phyloP scores from a whole-genome alignment of 2,113 vertebrate species.

The Pristiophorus japonicus region DNA sequence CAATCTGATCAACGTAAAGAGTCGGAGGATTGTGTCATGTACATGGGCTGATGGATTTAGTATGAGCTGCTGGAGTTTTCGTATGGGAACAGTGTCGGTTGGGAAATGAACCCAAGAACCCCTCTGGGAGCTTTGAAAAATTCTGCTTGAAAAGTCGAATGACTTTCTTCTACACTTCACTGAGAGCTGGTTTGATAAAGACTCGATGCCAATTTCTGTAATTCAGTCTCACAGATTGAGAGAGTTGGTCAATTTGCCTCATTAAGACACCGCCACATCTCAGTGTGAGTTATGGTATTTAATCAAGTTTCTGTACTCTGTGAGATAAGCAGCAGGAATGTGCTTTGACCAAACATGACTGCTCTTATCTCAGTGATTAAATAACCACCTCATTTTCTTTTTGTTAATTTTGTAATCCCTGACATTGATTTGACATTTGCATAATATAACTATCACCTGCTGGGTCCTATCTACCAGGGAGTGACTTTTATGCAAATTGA shows the following conservation, averaged over 20 bases:
- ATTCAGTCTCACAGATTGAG: neutral
- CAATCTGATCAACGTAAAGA: neutral
- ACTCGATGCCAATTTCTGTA: neutral
- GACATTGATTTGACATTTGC: conserved; percentile 34
- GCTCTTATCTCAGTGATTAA: conserved; percentile 21
- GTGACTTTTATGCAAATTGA: conserved; percentile 16
- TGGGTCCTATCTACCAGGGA: neutral
- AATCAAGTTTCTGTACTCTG: neutral
- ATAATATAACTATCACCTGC: conserved; percentile 11
- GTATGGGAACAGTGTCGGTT: neutral
- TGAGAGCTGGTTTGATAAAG: neutral
- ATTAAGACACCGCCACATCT: conserved; percentile 5
- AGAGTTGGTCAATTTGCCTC: conserved; percentile 26
- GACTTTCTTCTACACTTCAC: neutral
- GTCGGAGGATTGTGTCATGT: neutral
- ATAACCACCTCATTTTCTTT: conserved; percentile 27
- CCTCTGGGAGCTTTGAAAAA: neutral
- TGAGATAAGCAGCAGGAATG: conserved; percentile 17
- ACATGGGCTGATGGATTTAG: no score
- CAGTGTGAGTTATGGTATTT: neutral
- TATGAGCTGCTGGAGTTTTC: no score
- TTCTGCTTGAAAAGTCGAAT: neutral
- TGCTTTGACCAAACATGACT: conserved; percentile 16
- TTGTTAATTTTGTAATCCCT: conserved; percentile 27
- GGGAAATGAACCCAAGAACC: neutral